Evolutionary conservation across 2,113 vertebrate species (phyloP).

Genomic region (Forbesichthys agassizii): DNA sequence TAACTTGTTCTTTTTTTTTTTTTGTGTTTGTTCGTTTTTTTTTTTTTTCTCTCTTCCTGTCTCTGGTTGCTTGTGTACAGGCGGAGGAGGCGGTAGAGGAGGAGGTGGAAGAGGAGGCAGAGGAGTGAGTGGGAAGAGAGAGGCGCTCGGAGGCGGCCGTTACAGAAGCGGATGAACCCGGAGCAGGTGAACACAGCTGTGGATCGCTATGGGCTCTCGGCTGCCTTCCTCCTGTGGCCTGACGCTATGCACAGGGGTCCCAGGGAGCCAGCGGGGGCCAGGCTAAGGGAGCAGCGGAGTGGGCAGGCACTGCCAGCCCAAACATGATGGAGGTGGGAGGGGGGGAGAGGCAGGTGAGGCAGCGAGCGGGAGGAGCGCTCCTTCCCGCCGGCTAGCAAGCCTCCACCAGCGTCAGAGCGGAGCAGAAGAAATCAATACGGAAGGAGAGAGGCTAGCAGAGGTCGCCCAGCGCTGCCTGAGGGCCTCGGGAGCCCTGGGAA

Average conservation of each 20-base stretch:
- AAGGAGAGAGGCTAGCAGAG: conserved; percentile 79
- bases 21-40: conserved; percentile 51
- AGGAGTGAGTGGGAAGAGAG: conserved; percentile 67
- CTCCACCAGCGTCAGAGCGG: conserved; percentile 60
- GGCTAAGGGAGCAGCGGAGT: conserved; percentile 68
- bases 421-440: conserved; percentile 79
- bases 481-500: conserved; percentile 73
- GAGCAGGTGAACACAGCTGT: conserved; percentile 78
- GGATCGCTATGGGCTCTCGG: conserved; percentile 78
- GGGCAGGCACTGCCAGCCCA: conserved; percentile 51
- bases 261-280: conserved; percentile 66
- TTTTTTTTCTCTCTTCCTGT: conserved; percentile 46
- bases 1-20: conserved; percentile 68
- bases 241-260: conserved; percentile 64
- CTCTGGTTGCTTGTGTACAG: conserved; percentile 72
- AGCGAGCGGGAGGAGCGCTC: conserved; percentile 68
- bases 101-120: conserved; percentile 60
- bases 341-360: conserved; percentile 74
- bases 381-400: conserved; percentile 75
- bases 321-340: conserved; percentile 64
- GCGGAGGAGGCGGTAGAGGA: conserved; percentile 47
- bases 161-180: conserved; percentile 53
- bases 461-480: conserved; percentile 76
- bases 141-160: conserved; percentile 56
- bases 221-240: conserved; percentile 68